A percentile compares a stretch with the other conserved stretches of the same genome.
Conservation (phyloP, 1,140 invertebrate genomes). For the Saccostrea glomerata region DNA sequence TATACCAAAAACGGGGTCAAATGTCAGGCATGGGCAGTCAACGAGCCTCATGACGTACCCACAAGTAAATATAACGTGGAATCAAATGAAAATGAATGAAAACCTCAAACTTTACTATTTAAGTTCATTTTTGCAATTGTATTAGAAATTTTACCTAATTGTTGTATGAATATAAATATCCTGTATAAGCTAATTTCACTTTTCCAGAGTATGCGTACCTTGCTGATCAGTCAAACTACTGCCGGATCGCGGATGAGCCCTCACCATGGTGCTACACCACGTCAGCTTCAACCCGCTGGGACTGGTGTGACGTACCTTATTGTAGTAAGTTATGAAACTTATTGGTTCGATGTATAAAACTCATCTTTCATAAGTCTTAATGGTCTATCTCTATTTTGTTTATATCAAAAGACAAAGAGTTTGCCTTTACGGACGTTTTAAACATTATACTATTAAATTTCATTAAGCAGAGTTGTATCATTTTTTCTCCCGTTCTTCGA, state of each 20-base stretch:
- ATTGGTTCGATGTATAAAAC: no score
- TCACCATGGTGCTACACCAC: constrained; percentile 32
- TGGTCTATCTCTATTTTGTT: no score
- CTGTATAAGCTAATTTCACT: background rate
- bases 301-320: background rate
- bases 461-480: no score
- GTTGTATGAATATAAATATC: no score
- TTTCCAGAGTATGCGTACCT: background rate
- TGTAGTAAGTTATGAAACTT: background rate
- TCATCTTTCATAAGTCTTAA: no score
- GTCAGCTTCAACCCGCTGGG: background rate
- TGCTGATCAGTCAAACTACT: background rate
- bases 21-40: background rate
- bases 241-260: constrained; percentile 7
- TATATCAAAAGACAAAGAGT: no score
- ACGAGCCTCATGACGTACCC: background rate
- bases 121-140: no score
- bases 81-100: background rate
- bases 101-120: no score
- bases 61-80: background rate
- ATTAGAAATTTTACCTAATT: no score
- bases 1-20: background rate
- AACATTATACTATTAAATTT: no score
- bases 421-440: no score
- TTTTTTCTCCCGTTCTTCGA: no score